These are phyloP conservation scores for Gymnorhina tibicen DNA, from an alignment of 2,113 vertebrate species.

Conservation along the genomic window DNA sequence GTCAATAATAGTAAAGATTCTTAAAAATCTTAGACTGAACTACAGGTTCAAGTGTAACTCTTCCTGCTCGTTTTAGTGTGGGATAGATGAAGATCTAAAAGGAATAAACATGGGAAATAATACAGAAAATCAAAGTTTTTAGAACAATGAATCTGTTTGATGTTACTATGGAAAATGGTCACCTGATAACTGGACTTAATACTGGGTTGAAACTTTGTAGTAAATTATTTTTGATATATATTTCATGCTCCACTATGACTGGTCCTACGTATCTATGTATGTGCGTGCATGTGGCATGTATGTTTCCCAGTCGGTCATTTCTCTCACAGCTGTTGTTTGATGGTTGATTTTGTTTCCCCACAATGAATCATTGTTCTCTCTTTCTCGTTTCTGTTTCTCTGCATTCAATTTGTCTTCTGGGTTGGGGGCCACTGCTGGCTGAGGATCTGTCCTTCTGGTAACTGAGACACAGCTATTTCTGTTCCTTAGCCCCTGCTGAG, in stretches of 20 bases:
- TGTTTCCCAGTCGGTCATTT: background rate
- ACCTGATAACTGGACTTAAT: background rate
- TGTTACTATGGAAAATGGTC: background rate
- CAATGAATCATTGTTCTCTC: background rate
- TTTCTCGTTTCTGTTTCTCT: background rate
- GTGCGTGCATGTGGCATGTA: accelerated
- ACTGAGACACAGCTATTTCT: slow-evolving; percentile 26
- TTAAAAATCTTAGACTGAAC: background rate
- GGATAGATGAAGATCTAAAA: background rate
- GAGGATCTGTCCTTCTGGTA: slow-evolving; percentile 11
- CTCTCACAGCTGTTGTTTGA: background rate
- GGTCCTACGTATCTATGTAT: accelerated
- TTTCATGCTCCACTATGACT: background rate
- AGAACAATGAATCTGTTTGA: background rate
- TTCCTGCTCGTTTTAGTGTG: background rate
- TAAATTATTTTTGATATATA: background rate
- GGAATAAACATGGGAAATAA: background rate
- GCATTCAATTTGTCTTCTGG: slow-evolving; percentile 35
- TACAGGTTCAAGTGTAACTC: background rate
- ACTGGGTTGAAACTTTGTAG: background rate
- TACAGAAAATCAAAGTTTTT: background rate
- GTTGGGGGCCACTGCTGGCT: slow-evolving; percentile 32
- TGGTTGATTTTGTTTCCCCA: background rate
- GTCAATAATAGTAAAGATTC: background rate
- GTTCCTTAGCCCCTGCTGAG: background rate